Evolutionary conservation across 2,113 vertebrate species (phyloP).

Genomic region (Eurystomus gularis): DNA sequence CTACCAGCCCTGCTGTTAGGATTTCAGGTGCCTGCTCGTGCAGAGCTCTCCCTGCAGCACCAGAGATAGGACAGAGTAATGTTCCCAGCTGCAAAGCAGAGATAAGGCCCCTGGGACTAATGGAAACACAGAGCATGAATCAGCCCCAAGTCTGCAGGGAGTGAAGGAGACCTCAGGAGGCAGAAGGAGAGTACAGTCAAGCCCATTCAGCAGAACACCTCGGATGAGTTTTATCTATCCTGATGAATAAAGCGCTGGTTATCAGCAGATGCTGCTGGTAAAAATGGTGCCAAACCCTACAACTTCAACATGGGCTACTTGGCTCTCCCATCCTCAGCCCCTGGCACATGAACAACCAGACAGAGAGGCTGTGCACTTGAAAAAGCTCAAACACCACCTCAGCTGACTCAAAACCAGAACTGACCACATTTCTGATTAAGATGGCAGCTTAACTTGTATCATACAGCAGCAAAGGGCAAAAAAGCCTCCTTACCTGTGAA

Average conservation of each 20-base stretch:
- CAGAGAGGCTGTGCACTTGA: background rate
- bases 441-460: background rate
- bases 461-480: background rate
- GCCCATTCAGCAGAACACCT: background rate
- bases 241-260: background rate
- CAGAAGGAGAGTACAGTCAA: background rate
- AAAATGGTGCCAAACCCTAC: background rate
- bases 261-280: background rate
- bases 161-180: background rate
- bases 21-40: rapidly evolving
- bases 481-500: background rate
- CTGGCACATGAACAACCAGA: background rate
- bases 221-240: background rate
- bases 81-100: background rate
- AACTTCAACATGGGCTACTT: background rate
- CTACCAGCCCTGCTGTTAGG: background rate
- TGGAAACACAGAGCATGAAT: background rate
- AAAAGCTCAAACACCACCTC: background rate
- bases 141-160: background rate
- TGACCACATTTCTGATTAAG: background rate
- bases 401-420: background rate
- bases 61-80: background rate
- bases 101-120: background rate
- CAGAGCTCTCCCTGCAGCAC: background rate
- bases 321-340: too few species aligned